Evolutionary conservation across 2,888 invertebrate species (phyloP).

Genomic region (Synanthedon andrenaeformis): DNA sequence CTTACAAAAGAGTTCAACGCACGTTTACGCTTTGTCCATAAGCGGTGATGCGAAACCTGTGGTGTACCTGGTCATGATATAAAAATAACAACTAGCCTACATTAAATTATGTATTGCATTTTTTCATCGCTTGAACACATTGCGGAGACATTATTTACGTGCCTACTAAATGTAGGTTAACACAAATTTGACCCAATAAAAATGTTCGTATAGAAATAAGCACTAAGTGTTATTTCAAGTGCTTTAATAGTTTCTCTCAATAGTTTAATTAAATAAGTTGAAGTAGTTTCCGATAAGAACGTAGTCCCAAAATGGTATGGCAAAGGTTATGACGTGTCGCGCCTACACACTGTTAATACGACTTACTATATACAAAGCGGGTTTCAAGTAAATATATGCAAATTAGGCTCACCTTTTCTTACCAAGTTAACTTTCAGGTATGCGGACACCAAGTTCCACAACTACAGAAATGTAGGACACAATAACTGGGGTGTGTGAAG

Average conservation of each 20-base stretch:
- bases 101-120: too few relatives aligned
- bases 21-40: conserved; percentile 53
- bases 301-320: conserved; percentile 21
- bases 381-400: conserved; percentile 46
- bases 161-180: too few relatives aligned
- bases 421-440: conserved; percentile 43
- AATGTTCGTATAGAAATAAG: too few relatives aligned
- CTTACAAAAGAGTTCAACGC: conserved; percentile 70
- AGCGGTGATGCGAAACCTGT: conserved; percentile 38
- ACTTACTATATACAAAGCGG: conserved; percentile 29
- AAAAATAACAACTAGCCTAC: conserved; percentile 1
- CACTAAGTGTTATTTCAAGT: too few relatives aligned
- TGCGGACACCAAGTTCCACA: conserved; percentile 40
- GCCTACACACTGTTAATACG: conserved; percentile 30
- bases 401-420: conserved; percentile 55
- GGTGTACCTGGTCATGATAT: conserved; percentile 23
- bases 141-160: too few relatives aligned
- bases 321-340: conserved; percentile 60
- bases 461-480: conserved; percentile 53
- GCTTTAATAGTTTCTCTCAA: too few relatives aligned
- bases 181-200: too few relatives aligned
- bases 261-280: too few relatives aligned
- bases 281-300: neutral
- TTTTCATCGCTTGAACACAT: too few relatives aligned
- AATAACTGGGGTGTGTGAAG: conserved; percentile 35